phyloP scores from a whole-genome alignment of 2,797 vertebrate species.

The Gadopsis bispinosus region DNA sequence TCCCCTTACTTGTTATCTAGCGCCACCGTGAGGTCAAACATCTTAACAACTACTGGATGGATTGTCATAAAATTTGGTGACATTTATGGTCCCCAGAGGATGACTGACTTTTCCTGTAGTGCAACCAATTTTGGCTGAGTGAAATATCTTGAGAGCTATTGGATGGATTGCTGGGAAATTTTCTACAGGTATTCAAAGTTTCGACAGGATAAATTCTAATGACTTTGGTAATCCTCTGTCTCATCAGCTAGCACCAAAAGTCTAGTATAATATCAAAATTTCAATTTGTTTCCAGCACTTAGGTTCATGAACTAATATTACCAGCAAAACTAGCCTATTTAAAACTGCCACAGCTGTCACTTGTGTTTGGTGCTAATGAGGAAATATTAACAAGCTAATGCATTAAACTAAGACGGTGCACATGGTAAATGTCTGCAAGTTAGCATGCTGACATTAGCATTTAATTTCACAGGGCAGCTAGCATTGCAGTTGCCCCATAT shows the following conservation, averaged over 20 bases:
- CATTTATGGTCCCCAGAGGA: not conserved
- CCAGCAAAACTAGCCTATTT: no score
- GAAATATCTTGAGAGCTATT: not conserved
- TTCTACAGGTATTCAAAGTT: no score
- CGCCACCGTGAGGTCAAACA: not conserved
- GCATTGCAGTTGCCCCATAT: no score
- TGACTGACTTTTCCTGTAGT: not conserved
- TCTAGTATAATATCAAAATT: not conserved
- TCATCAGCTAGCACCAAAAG: no score
- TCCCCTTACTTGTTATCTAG: not conserved
- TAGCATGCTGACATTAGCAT: not conserved
- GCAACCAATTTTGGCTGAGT: not conserved
- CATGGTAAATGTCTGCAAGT: not conserved
- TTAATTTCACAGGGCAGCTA: not conserved
- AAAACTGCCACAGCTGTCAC: no score
- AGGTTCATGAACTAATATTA: not conserved
- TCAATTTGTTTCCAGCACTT: not conserved
- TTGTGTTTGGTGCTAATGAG: no score
- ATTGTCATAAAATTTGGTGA: not conserved
- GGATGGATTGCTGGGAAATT: no score
- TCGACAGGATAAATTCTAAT: no score
- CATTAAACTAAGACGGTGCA: no score
- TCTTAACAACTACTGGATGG: not conserved
- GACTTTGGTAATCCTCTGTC: no score
- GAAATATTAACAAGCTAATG: not conserved